Conservation (phyloP, 2,888 invertebrate species). For the Dermolepida albohirtum region DNA sequence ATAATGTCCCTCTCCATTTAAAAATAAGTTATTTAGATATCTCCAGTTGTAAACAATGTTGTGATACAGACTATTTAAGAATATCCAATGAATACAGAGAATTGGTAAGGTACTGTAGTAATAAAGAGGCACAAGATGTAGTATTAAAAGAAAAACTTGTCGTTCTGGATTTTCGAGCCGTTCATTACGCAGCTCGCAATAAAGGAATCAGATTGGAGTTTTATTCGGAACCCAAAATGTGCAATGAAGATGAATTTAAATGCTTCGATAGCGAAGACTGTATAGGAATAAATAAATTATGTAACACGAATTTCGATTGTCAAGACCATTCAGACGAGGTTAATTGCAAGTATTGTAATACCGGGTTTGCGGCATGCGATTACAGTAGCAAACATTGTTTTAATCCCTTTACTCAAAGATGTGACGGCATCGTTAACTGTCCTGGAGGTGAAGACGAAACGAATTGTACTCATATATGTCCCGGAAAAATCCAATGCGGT, state of each 20-base stretch:
- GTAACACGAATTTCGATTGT: constrained; percentile 49
- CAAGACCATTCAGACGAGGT: constrained; percentile 51
- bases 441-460: constrained; percentile 50
- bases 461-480: constrained; percentile 45
- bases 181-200: constrained; percentile 1
- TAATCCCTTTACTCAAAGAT: constrained; percentile 38
- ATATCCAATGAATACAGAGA: constrained; percentile 17
- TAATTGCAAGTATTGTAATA: constrained; percentile 47
- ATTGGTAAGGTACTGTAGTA: constrained; percentile 20
- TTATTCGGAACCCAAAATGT: constrained; percentile 11
- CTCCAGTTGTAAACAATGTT: constrained; percentile 18
- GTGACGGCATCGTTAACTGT: constrained; percentile 48
- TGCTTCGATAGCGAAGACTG: constrained; percentile 46
- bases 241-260: constrained; percentile 44
- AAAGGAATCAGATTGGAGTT: constrained; percentile 21
- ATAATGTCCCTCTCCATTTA: constrained; percentile 10
- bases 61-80: constrained; percentile 27
- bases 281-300: constrained; percentile 44
- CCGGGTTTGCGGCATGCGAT: constrained; percentile 44
- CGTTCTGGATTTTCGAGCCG: constrained; percentile 16
- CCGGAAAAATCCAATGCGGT: constrained; percentile 44
- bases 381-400: constrained; percentile 26
- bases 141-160: constrained; percentile 15
- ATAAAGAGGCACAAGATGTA: constrained; percentile 22
- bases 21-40: constrained; percentile 24